Percentiles rank a stretch among this genome's conserved stretches.
phyloP scores from a whole-genome alignment of 2,113 vertebrate species.

The Ondatra zibethicus region DNA sequence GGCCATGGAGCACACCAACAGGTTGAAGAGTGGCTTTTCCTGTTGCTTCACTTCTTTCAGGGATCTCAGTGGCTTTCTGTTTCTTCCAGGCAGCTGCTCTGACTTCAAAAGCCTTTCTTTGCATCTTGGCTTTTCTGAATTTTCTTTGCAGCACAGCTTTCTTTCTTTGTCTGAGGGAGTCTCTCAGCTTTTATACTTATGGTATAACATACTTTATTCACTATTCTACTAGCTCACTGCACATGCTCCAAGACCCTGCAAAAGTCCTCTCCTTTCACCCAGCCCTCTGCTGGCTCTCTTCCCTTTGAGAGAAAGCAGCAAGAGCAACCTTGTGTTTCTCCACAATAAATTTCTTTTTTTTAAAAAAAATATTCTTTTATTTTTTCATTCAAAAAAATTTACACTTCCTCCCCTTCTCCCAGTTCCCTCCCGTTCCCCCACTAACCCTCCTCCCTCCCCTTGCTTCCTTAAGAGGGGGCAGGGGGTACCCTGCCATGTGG shows the following conservation, averaged over 20 bases:
- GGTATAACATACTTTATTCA: neutral
- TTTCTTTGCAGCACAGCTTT: neutral
- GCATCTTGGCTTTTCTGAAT: neutral
- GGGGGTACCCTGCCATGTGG: no score
- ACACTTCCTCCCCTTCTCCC: no score
- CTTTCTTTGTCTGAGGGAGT: neutral
- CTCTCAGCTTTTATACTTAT: neutral
- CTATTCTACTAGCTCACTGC: no score
- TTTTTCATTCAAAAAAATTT: no score
- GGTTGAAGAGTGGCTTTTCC: neutral
- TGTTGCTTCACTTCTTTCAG: neutral
- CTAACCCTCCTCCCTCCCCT: no score
- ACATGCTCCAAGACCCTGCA: neutral
- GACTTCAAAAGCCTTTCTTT: neutral
- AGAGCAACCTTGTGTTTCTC: neutral
- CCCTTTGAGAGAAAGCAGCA: neutral
- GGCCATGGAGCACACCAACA: neutral
- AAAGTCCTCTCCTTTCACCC: neutral
- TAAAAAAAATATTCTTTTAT: no score
- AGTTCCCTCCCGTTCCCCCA: no score
- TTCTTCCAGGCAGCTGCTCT: neutral
- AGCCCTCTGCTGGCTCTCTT: neutral
- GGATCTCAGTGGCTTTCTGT: neutral
- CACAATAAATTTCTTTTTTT: neutral
- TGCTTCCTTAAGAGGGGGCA: no score